Evolutionary conservation across 2,797 vertebrate genomes (phyloP), one percentile per base, ranked within the genome.

Genomic region (Acanthurus lineatus): DNA sequence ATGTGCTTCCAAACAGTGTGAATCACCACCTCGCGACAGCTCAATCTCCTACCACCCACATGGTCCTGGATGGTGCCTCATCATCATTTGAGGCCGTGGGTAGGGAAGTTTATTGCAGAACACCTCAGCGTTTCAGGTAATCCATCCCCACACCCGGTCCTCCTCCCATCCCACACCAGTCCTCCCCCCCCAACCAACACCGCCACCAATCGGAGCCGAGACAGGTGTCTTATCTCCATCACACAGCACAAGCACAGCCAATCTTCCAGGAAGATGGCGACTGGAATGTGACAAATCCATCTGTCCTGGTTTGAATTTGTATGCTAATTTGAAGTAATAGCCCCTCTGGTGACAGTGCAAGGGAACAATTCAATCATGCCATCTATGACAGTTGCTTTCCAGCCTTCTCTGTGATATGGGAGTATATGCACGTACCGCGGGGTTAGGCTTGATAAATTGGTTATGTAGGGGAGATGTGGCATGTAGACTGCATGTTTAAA

Each of bases 261-360:
- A 95, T 95, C 95, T 95, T 89, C 77, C 91, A 93, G 88, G 93
- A 95, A 93, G 93, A 95, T 93, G 94, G 94, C 89, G 92, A 93
- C 94, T 92, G 91, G 91, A 95, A 96, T 95, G 95, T 96, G 95
- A 96, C 95, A 96, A 96, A 96, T 96, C 95, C 95, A 96, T 96
- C 95, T 96, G 95, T 96, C 94, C 94, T 88, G 94, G 92, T 95
- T 95, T 95, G 94, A 96, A 96, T 96, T 95, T 96, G 95, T 96
- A 96, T 96, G 95, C 95, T 96, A 96, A 96, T 96, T 96, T 95
- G 95, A 94, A 96, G 95, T 96, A 96, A 96, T 96, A 94, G 94
- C 94, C 94, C 95, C 95, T 96, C 93, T 94, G 94, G 94, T 95
- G 94, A 95, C 93, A 93, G 95, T 93, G 93, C 94, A 92, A 91